These are phyloP conservation scores for Drosophila trapezifrons DNA, from an alignment of 1,140 invertebrate genomes.

Conservation along the genomic window DNA sequence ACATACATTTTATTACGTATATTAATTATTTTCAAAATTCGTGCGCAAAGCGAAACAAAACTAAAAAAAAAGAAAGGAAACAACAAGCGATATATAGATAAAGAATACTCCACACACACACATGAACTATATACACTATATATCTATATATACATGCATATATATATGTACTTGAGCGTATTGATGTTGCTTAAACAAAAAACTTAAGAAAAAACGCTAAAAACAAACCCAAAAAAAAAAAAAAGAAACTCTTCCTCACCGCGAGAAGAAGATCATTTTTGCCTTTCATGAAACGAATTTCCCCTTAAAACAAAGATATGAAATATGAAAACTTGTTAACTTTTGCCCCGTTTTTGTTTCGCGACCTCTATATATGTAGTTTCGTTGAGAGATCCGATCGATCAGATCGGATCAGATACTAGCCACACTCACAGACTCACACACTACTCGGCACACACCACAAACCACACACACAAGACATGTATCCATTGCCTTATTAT, in stretches of 20 bases:
- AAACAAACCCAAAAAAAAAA: slow-evolving; percentile 4
- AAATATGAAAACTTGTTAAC: slow-evolving; percentile 45
- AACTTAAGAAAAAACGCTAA: not conserved
- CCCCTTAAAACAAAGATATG: slow-evolving; percentile 35
- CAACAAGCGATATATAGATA: slow-evolving; percentile 20
- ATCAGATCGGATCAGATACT: slow-evolving; percentile 13
- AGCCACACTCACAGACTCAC: not conserved
- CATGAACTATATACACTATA: slow-evolving; percentile 53
- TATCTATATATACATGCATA: slow-evolving; percentile 61
- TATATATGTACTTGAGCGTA: slow-evolving; percentile 74
- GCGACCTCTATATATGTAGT: slow-evolving; percentile 4
- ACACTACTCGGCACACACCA: not conserved
- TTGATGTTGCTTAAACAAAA: slow-evolving; percentile 68
- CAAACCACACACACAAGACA: slow-evolving; percentile 24
- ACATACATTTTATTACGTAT: slow-evolving; percentile 40
- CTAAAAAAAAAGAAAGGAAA: slow-evolving; percentile 19
- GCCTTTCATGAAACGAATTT: slow-evolving; percentile 54
- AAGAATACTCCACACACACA: slow-evolving; percentile 43
- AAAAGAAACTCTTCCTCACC: slow-evolving; percentile 40
- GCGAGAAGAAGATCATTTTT: slow-evolving; percentile 41
- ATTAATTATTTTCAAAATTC: slow-evolving; percentile 52
- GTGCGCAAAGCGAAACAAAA: slow-evolving; percentile 50
- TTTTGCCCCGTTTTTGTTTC: slow-evolving; percentile 19
- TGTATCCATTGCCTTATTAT: slow-evolving; percentile 72
- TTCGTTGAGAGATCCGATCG: slow-evolving; percentile 4